Conservation (phyloP, 2,797 vertebrate species). For the Chiroxiphia lanceolata region DNA sequence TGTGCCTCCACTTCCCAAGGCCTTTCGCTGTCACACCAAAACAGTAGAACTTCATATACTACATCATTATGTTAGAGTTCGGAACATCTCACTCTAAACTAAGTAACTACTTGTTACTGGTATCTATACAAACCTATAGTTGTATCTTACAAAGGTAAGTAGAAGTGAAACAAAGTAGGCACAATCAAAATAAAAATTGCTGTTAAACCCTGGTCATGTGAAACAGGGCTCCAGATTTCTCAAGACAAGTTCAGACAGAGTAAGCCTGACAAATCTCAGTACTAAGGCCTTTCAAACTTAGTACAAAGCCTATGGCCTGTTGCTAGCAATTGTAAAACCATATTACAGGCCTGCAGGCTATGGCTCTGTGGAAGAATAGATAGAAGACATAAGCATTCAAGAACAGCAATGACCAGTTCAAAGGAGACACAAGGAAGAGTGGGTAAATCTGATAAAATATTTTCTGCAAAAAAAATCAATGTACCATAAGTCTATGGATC, state of each 20-base stretch:
- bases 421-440: neutral
- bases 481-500: neutral
- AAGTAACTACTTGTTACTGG: neutral
- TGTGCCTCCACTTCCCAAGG: neutral
- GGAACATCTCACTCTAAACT: neutral
- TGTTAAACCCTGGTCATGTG: neutral
- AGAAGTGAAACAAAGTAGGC: neutral
- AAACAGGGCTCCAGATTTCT: neutral
- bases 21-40: neutral
- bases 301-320: neutral
- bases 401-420: neutral
- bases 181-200: neutral
- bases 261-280: neutral
- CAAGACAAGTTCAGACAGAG: neutral
- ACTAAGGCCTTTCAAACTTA: neutral
- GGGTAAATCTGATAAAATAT: neutral
- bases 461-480: neutral
- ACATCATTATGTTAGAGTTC: neutral
- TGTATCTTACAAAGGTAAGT: neutral
- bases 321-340: neutral
- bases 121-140: neutral
- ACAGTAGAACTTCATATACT: no score
- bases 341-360: neutral
- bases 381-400: neutral
- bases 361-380: neutral